These are phyloP conservation scores for Protonemura montana DNA, from an alignment of 2,888 invertebrate species.

Conservation along the genomic window DNA sequence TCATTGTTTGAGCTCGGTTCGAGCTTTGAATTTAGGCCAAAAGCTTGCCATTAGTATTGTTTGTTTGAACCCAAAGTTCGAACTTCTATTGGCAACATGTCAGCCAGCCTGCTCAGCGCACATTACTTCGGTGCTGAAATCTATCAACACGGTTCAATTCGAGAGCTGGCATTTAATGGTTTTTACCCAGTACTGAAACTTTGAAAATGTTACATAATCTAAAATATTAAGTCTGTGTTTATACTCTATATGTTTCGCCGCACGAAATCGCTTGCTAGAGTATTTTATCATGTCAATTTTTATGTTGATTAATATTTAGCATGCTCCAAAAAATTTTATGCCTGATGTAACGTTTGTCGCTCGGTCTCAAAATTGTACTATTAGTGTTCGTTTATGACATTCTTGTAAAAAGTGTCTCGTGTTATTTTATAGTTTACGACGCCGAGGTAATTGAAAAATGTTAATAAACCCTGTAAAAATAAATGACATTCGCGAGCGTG, in stretches of 20 bases:
- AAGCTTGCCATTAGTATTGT: slow-evolving; percentile 30
- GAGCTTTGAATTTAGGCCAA: slow-evolving; percentile 27
- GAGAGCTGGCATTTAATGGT: neutral
- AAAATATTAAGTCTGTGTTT: neutral
- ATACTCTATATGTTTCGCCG: neutral
- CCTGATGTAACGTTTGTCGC: neutral
- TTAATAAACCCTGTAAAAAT: neutral
- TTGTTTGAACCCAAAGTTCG: slow-evolving; percentile 22
- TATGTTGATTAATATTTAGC: neutral
- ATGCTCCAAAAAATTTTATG: neutral
- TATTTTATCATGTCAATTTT: neutral
- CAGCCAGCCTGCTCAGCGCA: neutral
- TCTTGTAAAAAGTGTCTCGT: neutral
- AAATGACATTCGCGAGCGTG: neutral
- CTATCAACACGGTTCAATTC: neutral
- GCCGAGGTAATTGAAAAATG: neutral
- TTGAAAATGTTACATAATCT: neutral
- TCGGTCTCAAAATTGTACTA: neutral
- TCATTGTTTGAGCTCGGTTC: slow-evolving; percentile 7
- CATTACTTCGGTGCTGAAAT: neutral
- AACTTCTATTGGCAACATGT: neutral
- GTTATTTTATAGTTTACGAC: neutral
- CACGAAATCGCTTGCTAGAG: neutral
- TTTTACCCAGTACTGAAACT: neutral
- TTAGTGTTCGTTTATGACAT: neutral